Conservation (phyloP, 2,797 vertebrate genomes). For the Syndactyla subalaris region DNA sequence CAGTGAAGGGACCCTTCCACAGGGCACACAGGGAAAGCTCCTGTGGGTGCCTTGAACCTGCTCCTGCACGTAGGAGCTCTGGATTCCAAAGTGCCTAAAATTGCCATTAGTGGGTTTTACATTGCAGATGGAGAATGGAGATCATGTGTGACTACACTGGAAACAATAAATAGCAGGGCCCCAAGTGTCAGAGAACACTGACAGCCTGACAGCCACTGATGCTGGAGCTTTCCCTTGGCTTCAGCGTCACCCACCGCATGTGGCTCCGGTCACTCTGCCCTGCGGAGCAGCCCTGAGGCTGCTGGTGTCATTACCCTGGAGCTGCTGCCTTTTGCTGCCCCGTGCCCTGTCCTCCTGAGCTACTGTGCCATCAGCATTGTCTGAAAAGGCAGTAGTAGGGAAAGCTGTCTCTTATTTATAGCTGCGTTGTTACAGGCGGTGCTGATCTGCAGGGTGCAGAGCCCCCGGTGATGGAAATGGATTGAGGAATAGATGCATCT, state of each 20-base stretch:
- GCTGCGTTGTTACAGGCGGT: background rate
- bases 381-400: background rate
- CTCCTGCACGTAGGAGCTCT: background rate
- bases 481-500: background rate
- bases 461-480: background rate
- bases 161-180: background rate
- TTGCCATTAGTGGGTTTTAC: accelerated
- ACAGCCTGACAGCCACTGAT: accelerated
- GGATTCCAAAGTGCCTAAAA: background rate
- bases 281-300: accelerated
- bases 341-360: background rate
- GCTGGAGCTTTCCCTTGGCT: background rate
- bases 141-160: background rate
- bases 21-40: background rate
- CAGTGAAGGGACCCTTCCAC: background rate
- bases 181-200: background rate
- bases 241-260: accelerated
- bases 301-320: background rate
- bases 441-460: background rate
- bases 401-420: background rate
- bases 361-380: accelerated
- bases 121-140: background rate
- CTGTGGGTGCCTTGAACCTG: background rate
- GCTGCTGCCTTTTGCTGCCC: background rate
- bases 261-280: background rate